Evolutionary conservation across 2,797 vertebrate genomes (phyloP).

Genomic region (Leptodactylus fallax): DNA sequence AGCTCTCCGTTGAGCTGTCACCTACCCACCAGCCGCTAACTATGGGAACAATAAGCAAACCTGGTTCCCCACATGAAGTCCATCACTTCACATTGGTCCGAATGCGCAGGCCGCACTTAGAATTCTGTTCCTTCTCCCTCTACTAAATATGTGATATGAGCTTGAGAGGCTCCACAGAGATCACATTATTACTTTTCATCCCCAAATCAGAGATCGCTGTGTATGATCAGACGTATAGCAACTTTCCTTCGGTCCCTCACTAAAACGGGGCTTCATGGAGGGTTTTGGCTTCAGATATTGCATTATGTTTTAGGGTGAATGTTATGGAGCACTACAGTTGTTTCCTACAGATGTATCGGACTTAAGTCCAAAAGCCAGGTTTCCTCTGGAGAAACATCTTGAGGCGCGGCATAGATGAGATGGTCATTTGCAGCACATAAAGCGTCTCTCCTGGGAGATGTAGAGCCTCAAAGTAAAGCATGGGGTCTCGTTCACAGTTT

Average conservation of each 20-base stretch:
- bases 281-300: too few species aligned
- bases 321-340: too few species aligned
- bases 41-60: not conserved
- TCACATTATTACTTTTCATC: too few species aligned
- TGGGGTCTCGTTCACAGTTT: not conserved
- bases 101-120: not conserved
- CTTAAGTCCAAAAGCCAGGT: not conserved
- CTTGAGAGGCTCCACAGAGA: not conserved
- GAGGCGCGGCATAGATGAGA: not conserved
- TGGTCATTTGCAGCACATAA: not conserved
- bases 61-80: not conserved
- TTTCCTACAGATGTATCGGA: too few species aligned
- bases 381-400: not conserved
- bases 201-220: too few species aligned
- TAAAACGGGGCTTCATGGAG: too few species aligned
- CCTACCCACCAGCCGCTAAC: not conserved
- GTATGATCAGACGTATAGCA: too few species aligned
- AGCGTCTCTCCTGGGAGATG: conserved; percentile 30
- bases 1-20: too few species aligned
- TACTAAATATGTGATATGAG: too few species aligned
- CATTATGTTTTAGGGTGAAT: too few species aligned
- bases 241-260: too few species aligned
- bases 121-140: not conserved
- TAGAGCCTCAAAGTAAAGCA: conserved; percentile 3
- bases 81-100: not conserved